These are phyloP conservation scores for Lobophora halterata DNA, from an alignment of 2,888 invertebrate species.

Conservation along the genomic window DNA sequence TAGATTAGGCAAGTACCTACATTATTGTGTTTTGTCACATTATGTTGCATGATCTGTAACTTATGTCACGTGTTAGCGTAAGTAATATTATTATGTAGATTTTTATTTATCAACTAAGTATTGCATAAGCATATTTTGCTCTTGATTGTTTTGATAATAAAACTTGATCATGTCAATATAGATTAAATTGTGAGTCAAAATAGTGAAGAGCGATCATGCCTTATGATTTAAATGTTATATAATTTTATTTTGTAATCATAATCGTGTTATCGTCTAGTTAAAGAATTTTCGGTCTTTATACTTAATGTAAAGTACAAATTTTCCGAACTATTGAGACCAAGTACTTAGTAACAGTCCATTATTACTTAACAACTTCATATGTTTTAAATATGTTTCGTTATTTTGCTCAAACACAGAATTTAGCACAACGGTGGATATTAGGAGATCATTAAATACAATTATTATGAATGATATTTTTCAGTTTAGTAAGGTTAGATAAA, in stretches of 20 bases:
- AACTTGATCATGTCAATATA: too few species aligned
- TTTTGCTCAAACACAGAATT: slow-evolving; percentile 17
- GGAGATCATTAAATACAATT: slow-evolving; percentile 1
- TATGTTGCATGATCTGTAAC: slow-evolving; percentile 34
- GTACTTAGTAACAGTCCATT: slow-evolving; percentile 20
- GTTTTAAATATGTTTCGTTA: slow-evolving; percentile 12
- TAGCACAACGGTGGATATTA: slow-evolving; percentile 15
- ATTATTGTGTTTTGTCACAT: slow-evolving; percentile 40
- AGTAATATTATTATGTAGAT: slow-evolving; percentile 2
- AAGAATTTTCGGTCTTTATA: slow-evolving; percentile 14
- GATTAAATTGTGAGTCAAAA: slow-evolving; percentile 13
- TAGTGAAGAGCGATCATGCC: background rate
- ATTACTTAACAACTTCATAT: slow-evolving; percentile 3
- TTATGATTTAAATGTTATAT: slow-evolving; percentile 13
- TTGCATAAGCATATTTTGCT: slow-evolving; percentile 5
- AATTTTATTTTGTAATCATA: slow-evolving; percentile 7
- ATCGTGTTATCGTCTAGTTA: slow-evolving; percentile 7
- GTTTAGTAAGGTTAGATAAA: slow-evolving; percentile 4
- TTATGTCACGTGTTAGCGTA: slow-evolving; percentile 10
- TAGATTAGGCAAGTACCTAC: slow-evolving; percentile 34
- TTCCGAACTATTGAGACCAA: slow-evolving; percentile 21
- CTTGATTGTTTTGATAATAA: background rate
- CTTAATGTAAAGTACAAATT: slow-evolving; percentile 23
- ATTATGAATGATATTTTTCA: slow-evolving; percentile 2
- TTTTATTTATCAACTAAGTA: slow-evolving; percentile 6